Percentiles rank a stretch among this genome's conserved stretches.
phyloP scores from a whole-genome alignment of 2,113 vertebrate species.

The Mustela lutreola region DNA sequence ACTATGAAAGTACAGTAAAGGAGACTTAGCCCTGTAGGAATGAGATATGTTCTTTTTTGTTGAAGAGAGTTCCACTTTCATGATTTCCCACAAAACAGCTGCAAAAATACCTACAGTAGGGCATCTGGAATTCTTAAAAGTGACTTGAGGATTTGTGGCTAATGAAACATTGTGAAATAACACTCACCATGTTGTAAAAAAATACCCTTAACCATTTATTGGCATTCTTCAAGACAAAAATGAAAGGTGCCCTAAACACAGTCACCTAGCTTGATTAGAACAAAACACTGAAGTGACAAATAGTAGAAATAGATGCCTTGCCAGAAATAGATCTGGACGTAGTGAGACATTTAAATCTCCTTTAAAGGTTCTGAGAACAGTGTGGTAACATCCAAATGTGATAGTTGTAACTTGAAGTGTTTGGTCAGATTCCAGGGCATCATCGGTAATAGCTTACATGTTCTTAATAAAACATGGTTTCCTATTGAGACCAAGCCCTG shows the following conservation, averaged over 20 bases:
- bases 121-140: constrained; percentile 85
- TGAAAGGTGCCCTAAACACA: constrained; percentile 70
- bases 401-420: background rate
- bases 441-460: constrained; percentile 61
- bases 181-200: constrained; percentile 85
- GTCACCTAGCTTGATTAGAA: constrained; percentile 69
- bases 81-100: constrained; percentile 84
- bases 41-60: constrained; percentile 34
- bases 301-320: background rate
- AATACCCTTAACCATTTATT: constrained; percentile 80
- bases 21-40: constrained; percentile 12
- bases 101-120: constrained; percentile 85
- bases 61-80: constrained; percentile 72
- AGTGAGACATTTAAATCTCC: background rate
- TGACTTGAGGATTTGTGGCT: constrained; percentile 84
- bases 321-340: background rate
- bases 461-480: constrained; percentile 69
- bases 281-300: constrained; percentile 72
- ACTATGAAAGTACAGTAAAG: constrained; percentile 65
- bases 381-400: constrained; percentile 11
- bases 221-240: constrained; percentile 78
- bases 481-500: constrained; percentile 37
- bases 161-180: constrained; percentile 87
- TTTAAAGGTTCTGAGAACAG: background rate
- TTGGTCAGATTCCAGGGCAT: constrained; percentile 35